Percentiles rank a stretch among this genome's conserved stretches.
Evolutionary conservation across 2,797 vertebrate species (phyloP).

Genomic region (Smutsia gigantea): DNA sequence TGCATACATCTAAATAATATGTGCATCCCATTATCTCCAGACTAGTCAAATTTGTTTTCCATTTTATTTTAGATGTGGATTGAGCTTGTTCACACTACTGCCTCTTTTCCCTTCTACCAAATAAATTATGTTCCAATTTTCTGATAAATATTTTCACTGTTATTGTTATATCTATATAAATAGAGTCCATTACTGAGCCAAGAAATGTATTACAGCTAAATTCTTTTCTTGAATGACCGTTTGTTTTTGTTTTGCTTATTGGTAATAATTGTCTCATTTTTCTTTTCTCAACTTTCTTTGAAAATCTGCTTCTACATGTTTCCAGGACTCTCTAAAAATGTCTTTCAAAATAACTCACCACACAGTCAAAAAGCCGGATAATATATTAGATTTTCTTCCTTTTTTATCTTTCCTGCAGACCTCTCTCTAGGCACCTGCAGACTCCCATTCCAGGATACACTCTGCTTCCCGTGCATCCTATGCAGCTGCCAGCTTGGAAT

Average conservation of each 20-base stretch:
- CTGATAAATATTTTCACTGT: not conserved
- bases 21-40: not conserved
- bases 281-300: not conserved
- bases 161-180: not conserved
- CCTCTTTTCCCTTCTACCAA: not conserved
- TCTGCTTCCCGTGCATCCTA: not conserved
- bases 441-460: rapidly evolving
- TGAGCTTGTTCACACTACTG: not conserved
- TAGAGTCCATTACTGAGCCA: not conserved
- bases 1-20: not conserved
- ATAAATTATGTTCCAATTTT: not conserved
- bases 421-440: not conserved
- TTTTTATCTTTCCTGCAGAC: not conserved
- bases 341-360: not conserved
- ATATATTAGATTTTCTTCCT: not conserved
- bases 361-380: not conserved
- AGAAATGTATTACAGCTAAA: not conserved
- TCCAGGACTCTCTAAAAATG: not conserved
- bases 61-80: not conserved
- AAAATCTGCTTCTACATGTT: not conserved
- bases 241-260: not conserved
- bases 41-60: not conserved
- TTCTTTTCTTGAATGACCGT: not conserved
- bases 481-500: not conserved
- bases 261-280: not conserved